These are phyloP conservation scores for Sclerurus mexicanus DNA, from an alignment of 2,113 vertebrate species.

Conservation along the genomic window DNA sequence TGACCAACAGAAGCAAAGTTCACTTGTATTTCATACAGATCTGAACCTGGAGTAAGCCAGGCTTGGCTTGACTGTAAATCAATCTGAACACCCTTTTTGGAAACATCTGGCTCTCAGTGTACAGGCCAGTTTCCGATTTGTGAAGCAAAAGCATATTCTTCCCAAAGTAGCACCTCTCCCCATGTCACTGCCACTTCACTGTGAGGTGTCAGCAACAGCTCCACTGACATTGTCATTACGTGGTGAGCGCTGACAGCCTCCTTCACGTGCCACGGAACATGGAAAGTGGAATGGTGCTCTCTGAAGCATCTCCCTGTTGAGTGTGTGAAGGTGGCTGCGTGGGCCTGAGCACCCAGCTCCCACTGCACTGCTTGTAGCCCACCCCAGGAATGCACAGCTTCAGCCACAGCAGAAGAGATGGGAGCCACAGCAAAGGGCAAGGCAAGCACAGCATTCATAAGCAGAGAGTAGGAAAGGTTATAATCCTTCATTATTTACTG, in stretches of 20 bases:
- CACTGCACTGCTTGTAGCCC: fast-evolving
- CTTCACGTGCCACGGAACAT: background rate
- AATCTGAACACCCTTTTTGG: background rate
- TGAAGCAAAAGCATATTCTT: background rate
- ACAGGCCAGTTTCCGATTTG: background rate
- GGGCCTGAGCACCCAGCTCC: background rate
- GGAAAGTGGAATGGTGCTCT: background rate
- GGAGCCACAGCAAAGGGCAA: background rate
- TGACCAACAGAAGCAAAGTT: background rate
- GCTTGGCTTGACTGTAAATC: background rate
- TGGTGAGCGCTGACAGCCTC: background rate
- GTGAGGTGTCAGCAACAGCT: background rate
- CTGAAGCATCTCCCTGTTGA: background rate
- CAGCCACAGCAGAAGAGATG: background rate
- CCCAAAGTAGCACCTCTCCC: background rate
- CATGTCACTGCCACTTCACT: background rate
- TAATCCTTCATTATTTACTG: conserved; percentile 59
- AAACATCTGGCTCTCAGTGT: background rate
- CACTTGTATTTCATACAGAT: background rate
- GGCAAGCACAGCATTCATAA: background rate
- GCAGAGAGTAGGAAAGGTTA: background rate
- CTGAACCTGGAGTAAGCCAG: background rate
- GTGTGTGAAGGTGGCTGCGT: background rate
- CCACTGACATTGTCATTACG: background rate
- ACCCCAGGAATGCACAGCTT: background rate